A percentile compares a stretch with the other conserved stretches of the same genome.
These are phyloP conservation scores for Lepidurus couesii DNA, from an alignment of 1,140 invertebrate species.

Conservation along the genomic window DNA sequence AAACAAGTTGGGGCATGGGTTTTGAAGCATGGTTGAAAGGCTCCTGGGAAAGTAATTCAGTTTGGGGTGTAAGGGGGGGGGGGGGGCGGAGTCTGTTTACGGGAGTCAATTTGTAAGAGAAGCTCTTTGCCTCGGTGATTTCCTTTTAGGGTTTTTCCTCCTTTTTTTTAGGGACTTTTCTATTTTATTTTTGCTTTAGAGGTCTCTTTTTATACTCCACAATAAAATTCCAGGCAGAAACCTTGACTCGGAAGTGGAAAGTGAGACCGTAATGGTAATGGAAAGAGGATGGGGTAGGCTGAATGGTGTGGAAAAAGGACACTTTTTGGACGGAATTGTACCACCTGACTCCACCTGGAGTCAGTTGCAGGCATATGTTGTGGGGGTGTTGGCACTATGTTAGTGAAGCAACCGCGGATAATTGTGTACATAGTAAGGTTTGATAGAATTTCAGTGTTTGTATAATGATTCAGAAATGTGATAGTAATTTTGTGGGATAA, in stretches of 20 bases:
- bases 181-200: not conserved
- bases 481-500: too few species aligned
- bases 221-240: not conserved
- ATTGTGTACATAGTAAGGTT: too few species aligned
- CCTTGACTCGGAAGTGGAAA: not conserved
- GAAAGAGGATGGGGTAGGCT: not conserved
- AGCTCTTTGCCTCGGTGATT: not conserved
- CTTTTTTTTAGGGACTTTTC: not conserved
- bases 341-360: conserved; percentile 8
- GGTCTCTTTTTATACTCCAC: not conserved
- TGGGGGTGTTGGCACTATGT: not conserved
- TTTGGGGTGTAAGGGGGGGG: not conserved
- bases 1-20: not conserved
- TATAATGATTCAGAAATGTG: too few species aligned
- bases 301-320: not conserved
- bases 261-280: not conserved
- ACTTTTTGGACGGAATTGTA: not conserved
- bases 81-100: conserved; percentile 10
- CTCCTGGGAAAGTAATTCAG: not conserved
- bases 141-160: too few species aligned
- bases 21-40: not conserved
- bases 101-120: conserved; percentile 2
- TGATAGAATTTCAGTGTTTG: not conserved
- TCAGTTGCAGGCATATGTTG: not conserved
- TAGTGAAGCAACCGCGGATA: not conserved